phyloP scores from a whole-genome alignment of 2,797 vertebrate genomes.

The Phoeniculus purpureus region DNA sequence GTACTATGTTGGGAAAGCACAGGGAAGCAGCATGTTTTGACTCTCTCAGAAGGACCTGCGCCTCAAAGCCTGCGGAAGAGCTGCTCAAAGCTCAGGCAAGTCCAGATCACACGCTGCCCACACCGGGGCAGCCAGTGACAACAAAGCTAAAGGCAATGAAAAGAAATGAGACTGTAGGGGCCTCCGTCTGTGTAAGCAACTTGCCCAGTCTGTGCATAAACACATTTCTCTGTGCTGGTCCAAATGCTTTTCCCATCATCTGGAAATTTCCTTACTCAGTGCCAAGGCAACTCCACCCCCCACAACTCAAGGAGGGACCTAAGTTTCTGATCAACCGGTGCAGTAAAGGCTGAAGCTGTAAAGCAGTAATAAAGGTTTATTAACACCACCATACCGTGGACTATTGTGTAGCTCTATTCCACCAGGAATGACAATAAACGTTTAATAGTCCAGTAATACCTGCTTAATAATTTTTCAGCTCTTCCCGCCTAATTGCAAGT shows the following conservation, averaged over 20 bases:
- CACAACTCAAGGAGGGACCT: background rate
- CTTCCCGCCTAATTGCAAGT: slow-evolving; percentile 75
- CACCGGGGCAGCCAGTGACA: background rate
- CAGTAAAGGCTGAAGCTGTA: background rate
- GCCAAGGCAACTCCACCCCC: background rate
- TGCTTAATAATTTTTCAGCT: slow-evolving; percentile 77
- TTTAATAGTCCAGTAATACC: slow-evolving; percentile 78
- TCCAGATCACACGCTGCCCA: fast-evolving
- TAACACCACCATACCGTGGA: slow-evolving; percentile 16
- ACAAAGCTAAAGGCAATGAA: background rate
- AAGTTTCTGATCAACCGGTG: background rate
- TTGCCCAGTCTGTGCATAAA: too few relatives aligned
- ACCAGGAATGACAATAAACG: slow-evolving; percentile 72
- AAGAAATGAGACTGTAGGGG: background rate
- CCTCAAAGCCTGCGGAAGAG: background rate
- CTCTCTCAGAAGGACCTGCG: background rate
- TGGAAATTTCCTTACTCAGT: background rate
- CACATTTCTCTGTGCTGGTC: background rate
- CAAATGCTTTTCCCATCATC: background rate
- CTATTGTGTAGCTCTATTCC: slow-evolving; percentile 48
- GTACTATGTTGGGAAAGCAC: background rate
- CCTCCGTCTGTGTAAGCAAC: too few relatives aligned
- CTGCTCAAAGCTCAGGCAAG: background rate
- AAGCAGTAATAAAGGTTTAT: slow-evolving; percentile 56
- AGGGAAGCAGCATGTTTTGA: fast-evolving